Percentiles rank a stretch among this genome's conserved stretches.
Evolutionary conservation across 2,888 invertebrate genomes (phyloP).

Genomic region (Arrhopalites spinosus): DNA sequence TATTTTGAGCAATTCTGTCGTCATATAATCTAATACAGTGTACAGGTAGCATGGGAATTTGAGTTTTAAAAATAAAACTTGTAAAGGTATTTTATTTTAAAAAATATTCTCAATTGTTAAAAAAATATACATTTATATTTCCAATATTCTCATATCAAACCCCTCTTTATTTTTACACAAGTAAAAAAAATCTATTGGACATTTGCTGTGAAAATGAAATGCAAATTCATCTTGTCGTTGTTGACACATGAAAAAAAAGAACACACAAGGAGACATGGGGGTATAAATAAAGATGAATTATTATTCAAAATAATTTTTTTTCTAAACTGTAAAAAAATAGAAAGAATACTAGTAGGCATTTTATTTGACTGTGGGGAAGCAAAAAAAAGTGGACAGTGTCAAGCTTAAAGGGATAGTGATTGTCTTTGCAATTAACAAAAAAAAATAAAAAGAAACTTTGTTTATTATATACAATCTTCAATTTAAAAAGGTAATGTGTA

Average conservation of each 20-base stretch:
- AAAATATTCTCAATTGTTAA: no score
- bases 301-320: neutral
- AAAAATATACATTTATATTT: no score
- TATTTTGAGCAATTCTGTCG: conserved; percentile 28
- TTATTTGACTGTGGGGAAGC: neutral
- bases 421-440: conserved; percentile 32
- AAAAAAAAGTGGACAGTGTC: neutral
- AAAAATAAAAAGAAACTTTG: conserved; percentile 19
- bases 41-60: neutral
- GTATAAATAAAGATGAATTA: conserved; percentile 1
- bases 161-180: no score
- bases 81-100: no score
- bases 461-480: no score
- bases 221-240: neutral
- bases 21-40: no score
- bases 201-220: neutral
- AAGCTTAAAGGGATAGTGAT: neutral
- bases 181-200: no score
- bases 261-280: neutral
- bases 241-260: neutral
- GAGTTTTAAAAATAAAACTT: no score
- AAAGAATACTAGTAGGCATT: neutral
- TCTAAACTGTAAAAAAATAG: neutral
- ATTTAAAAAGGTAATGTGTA: conserved; percentile 15
- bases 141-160: no score